phyloP scores from a whole-genome alignment of 2,888 invertebrate species.

The Silvanus unidentatus region DNA sequence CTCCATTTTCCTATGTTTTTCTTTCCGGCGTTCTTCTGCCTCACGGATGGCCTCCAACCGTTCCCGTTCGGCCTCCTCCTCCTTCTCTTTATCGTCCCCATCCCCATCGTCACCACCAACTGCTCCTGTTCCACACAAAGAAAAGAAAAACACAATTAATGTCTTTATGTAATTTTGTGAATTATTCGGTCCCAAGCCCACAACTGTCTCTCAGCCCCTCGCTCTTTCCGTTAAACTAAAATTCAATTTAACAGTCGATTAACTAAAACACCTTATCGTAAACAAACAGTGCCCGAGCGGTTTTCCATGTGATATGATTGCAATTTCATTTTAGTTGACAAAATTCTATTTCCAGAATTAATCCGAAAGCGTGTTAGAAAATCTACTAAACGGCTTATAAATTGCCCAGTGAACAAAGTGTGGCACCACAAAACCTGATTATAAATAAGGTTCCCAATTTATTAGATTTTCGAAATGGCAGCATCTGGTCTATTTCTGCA shows the following conservation, averaged over 20 bases:
- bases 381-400: slow-evolving; percentile 21
- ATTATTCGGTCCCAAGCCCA: no score
- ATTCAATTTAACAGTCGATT: slow-evolving; percentile 9
- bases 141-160: slow-evolving; percentile 19
- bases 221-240: background rate
- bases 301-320: background rate
- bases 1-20: slow-evolving; percentile 99
- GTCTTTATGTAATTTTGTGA: no score
- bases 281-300: slow-evolving; percentile 8
- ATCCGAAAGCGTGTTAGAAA: slow-evolving; percentile 25
- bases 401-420: background rate
- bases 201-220: no score
- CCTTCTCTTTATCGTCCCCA: slow-evolving; percentile 95
- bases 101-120: slow-evolving; percentile 88
- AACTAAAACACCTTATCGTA: slow-evolving; percentile 11
- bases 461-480: no score
- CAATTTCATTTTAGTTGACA: slow-evolving; percentile 3
- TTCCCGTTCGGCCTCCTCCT: slow-evolving; percentile 97
- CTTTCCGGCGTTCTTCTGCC: slow-evolving; percentile 96
- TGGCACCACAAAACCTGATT: slow-evolving; percentile 3
- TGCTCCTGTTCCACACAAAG: slow-evolving; percentile 60
- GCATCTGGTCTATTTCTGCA: no score
- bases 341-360: slow-evolving; percentile 16
- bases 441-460: slow-evolving; percentile 1
- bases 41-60: slow-evolving; percentile 96